phyloP scores from a whole-genome alignment of 2,797 vertebrate species.

The Novumbra hubbsi region DNA sequence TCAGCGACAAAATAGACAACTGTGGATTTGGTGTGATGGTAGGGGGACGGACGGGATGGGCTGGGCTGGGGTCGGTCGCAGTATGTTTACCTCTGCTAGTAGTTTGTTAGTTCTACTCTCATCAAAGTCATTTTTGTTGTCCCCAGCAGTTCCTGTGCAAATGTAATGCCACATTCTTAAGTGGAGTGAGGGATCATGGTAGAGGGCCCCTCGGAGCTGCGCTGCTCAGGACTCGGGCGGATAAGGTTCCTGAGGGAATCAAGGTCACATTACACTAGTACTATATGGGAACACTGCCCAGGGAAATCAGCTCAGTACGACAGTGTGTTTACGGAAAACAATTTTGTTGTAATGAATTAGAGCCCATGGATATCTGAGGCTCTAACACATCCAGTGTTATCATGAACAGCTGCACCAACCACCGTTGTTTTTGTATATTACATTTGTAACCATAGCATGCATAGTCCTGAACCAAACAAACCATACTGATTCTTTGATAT shows the following conservation, averaged over 20 bases:
- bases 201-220: neutral
- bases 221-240: neutral
- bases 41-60: constrained; percentile 3
- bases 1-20: constrained; percentile 9
- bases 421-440: neutral
- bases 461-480: neutral
- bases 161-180: constrained; percentile 29
- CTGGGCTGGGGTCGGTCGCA: neutral
- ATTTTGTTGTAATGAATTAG: neutral
- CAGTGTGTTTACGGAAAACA: constrained; percentile 47
- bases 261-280: constrained; percentile 23
- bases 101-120: constrained; percentile 44
- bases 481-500: neutral
- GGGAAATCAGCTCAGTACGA: constrained; percentile 29
- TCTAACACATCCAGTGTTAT: neutral
- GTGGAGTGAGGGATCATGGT: constrained; percentile 13
- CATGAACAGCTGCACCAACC: neutral
- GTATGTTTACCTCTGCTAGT: constrained; percentile 39
- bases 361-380: neutral
- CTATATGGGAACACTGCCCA: constrained; percentile 16
- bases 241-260: constrained; percentile 5
- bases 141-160: constrained; percentile 27
- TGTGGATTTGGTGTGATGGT: neutral
- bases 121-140: constrained; percentile 18
- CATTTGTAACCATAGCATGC: neutral